phyloP scores from a whole-genome alignment of 2,113 vertebrate genomes.

The Riparia riparia region DNA sequence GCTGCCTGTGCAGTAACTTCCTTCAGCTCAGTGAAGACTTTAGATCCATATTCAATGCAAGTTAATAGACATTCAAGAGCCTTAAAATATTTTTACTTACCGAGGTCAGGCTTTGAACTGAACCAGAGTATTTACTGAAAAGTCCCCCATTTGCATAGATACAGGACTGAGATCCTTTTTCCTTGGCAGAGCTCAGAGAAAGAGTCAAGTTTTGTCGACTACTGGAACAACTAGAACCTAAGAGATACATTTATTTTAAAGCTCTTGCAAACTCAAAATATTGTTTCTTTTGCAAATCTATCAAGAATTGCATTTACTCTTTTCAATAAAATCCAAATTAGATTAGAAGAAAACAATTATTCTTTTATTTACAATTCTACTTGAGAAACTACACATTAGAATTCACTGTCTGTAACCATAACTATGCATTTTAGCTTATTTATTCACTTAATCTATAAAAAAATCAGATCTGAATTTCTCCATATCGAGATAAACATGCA shows the following conservation, averaged over 20 bases:
- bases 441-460: background rate
- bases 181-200: slow-evolving; percentile 84
- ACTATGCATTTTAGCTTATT: background rate
- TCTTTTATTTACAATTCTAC: background rate
- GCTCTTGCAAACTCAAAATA: background rate
- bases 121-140: slow-evolving; percentile 88
- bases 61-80: background rate
- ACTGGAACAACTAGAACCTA: slow-evolving; percentile 86
- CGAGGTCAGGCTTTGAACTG: slow-evolving; percentile 89
- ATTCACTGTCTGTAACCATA: background rate
- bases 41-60: background rate
- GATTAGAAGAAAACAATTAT: background rate
- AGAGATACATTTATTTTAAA: background rate
- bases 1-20: background rate
- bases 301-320: background rate
- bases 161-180: slow-evolving; percentile 80
- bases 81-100: slow-evolving; percentile 73
- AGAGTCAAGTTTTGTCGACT: slow-evolving; percentile 86
- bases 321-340: background rate
- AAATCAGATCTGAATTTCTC: background rate
- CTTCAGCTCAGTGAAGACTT: background rate
- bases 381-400: background rate
- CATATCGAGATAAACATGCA: background rate
- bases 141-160: slow-evolving; percentile 80
- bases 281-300: background rate